Conservation (phyloP, 92 coral and sea anemone species). For the Desmophyllum pertusum region DNA sequence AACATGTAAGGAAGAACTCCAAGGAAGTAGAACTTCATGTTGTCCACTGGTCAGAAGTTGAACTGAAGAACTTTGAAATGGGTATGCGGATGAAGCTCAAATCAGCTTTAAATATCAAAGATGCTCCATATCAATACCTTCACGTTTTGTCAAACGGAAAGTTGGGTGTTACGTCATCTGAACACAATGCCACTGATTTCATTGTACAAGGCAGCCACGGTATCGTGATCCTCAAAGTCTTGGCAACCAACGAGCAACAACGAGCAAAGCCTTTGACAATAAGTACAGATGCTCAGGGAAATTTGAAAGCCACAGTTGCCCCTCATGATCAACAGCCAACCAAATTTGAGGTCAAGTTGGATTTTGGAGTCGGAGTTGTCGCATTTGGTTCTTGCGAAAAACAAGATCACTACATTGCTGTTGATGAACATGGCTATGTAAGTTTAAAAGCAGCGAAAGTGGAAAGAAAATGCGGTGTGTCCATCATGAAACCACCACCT, state of each 20-base stretch:
- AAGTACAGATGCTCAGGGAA: background rate
- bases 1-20: background rate
- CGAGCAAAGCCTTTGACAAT: background rate
- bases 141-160: background rate
- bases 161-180: background rate
- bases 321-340: background rate
- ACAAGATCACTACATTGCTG: constrained; percentile 35
- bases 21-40: constrained; percentile 41
- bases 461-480: constrained; percentile 34
- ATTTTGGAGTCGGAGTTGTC: constrained; percentile 58
- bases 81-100: constrained; percentile 48
- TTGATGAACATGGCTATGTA: constrained; percentile 11
- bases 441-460: constrained; percentile 31
- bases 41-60: constrained; percentile 54
- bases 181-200: constrained; percentile 22
- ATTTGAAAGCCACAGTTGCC: background rate
- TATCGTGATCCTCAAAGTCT: constrained; percentile 16
- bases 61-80: constrained; percentile 41
- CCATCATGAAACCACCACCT: constrained; percentile 27
- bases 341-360: constrained; percentile 48
- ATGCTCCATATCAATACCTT: background rate
- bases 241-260: background rate
- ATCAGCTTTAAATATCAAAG: background rate
- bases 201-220: constrained; percentile 42
- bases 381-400: constrained; percentile 32